phyloP scores from a whole-genome alignment of 1,140 invertebrate genomes.

The Trypoxylus dichotomus region DNA sequence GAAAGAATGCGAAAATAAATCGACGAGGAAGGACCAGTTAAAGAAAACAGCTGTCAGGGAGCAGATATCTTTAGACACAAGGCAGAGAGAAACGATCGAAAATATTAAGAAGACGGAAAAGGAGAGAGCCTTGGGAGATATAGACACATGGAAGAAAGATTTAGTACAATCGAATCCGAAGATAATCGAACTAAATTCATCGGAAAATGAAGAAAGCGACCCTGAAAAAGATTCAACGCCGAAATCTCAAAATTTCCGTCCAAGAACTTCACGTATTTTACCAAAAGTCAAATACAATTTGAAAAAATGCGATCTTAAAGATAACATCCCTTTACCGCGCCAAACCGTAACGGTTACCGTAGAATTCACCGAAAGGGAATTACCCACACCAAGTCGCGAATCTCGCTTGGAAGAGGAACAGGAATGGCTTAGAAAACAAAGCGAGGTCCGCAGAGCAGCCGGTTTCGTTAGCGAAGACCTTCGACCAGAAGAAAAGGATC shows the following conservation, averaged over 20 bases:
- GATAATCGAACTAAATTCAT: background rate
- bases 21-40: constrained; percentile 56
- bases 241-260: constrained; percentile 30
- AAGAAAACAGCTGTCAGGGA: constrained; percentile 61
- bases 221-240: constrained; percentile 31
- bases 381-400: constrained; percentile 82
- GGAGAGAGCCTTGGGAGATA: constrained; percentile 64
- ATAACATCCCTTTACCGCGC: constrained; percentile 61
- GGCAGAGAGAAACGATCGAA: constrained; percentile 60
- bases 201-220: constrained; percentile 34
- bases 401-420: constrained; percentile 73
- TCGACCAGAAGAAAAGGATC: constrained; percentile 79
- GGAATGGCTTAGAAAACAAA: constrained; percentile 81
- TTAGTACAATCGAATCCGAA: background rate
- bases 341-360: constrained; percentile 64
- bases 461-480: constrained; percentile 78
- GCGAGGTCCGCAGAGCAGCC: constrained; percentile 67
- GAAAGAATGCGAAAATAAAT: constrained; percentile 57
- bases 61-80: constrained; percentile 63
- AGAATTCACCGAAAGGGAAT: constrained; percentile 73
- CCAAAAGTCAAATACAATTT: constrained; percentile 52
- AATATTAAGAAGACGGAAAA: constrained; percentile 59
- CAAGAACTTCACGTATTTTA: constrained; percentile 30
- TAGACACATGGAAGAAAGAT: constrained; percentile 64
- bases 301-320: constrained; percentile 47